Evolutionary conservation across 2,113 vertebrate genomes (phyloP).

Genomic region (Pholis gunnellus): DNA sequence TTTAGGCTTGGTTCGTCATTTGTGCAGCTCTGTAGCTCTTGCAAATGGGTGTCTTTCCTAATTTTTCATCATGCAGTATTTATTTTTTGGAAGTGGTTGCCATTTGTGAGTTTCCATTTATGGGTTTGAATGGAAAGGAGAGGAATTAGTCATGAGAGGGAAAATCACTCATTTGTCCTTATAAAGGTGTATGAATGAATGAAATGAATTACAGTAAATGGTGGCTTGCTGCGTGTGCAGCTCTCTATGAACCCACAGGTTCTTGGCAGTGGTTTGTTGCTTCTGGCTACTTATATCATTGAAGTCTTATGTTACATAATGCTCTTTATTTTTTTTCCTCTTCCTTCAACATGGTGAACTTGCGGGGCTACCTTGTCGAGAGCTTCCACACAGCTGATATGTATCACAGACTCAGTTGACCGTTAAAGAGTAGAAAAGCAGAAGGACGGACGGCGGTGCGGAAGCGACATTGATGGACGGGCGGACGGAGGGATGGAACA

Average conservation of each 20-base stretch:
- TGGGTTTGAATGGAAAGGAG: not conserved
- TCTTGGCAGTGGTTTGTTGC: conserved; percentile 9
- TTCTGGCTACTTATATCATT: not conserved
- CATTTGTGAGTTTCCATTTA: conserved; percentile 14
- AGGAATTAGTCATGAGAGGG: not conserved
- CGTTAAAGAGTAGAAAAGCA: conserved; percentile 68
- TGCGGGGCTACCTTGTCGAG: conserved; percentile 7
- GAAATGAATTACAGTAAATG: conserved; percentile 8
- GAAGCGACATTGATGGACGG: conserved; percentile 46
- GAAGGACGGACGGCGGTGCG: conserved; percentile 44
- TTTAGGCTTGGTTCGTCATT: not conserved
- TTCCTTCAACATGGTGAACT: not conserved
- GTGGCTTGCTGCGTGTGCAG: not conserved
- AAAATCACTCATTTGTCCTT: conserved; percentile 1
- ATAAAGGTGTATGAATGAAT: not conserved
- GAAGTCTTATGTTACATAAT: not conserved
- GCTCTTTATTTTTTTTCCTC: not conserved
- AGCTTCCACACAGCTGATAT: conserved; percentile 64
- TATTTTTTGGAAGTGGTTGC: not conserved
- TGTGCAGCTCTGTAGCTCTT: not conserved
- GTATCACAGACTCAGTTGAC: conserved; percentile 65
- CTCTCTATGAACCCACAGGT: conserved; percentile 25
- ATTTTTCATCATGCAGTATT: not conserved
- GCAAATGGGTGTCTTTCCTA: not conserved
- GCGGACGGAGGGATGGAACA: conserved; percentile 46